Conservation (phyloP, 2,888 invertebrate species). For the Malacosoma neustria region DNA sequence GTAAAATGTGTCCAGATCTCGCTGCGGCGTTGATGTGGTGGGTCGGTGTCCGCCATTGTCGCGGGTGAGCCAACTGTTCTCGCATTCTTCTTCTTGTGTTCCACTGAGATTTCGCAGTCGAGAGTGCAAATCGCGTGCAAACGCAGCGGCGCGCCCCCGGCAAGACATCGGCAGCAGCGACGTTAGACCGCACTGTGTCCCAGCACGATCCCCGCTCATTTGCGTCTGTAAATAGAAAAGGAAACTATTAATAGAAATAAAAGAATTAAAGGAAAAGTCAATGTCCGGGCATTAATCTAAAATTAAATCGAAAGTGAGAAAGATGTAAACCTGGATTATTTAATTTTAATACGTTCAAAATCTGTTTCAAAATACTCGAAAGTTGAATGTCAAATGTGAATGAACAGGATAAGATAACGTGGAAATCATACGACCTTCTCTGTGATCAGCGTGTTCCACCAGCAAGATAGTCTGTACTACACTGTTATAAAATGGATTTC, state of each 20-base stretch:
- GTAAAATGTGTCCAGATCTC: constrained; percentile 76
- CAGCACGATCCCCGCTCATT: constrained; percentile 72
- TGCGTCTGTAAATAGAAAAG: constrained; percentile 57
- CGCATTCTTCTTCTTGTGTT: constrained; percentile 58
- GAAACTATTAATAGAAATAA: constrained; percentile 5
- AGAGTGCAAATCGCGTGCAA: constrained; percentile 84
- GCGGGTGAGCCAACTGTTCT: constrained; percentile 54
- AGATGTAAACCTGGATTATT: no score
- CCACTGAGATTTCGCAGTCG: constrained; percentile 82
- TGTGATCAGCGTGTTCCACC: constrained; percentile 26
- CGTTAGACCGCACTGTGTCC: constrained; percentile 78
- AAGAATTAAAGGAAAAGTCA: neutral
- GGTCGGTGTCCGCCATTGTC: constrained; percentile 31
- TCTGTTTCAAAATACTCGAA: no score
- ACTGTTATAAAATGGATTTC: neutral
- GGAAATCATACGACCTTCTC: constrained; percentile 27
- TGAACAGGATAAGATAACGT: constrained; percentile 56
- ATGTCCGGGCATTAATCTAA: no score
- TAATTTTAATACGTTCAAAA: no score
- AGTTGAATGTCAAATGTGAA: constrained; percentile 67
- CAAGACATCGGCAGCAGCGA: constrained; percentile 86
- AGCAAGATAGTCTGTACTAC: neutral
- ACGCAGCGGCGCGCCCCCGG: constrained; percentile 86
- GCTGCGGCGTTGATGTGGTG: constrained; percentile 30
- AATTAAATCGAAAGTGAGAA: no score